phyloP scores from a whole-genome alignment of 2,113 vertebrate species.

The Coracopsis vasa region DNA sequence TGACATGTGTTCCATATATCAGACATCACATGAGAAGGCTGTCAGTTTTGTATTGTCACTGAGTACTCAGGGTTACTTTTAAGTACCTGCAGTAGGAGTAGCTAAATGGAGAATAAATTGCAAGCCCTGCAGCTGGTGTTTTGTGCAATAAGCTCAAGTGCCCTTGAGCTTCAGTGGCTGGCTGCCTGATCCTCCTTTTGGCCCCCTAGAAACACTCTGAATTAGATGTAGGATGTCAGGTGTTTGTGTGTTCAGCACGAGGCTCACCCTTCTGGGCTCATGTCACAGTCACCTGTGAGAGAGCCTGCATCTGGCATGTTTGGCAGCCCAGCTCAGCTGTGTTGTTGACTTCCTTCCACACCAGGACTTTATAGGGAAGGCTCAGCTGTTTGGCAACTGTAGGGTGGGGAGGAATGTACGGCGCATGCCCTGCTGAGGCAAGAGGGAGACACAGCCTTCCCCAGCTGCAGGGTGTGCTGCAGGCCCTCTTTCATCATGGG shows the following conservation, averaged over 20 bases:
- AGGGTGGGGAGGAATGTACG: accelerated
- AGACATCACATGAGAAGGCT: not conserved
- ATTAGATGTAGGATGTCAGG: not conserved
- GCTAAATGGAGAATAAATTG: not conserved
- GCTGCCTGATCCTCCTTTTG: not conserved
- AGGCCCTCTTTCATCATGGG: not conserved
- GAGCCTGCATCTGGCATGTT: not conserved
- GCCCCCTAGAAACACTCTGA: not conserved
- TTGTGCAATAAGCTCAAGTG: not conserved
- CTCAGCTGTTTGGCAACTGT: not conserved
- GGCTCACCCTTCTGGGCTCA: not conserved
- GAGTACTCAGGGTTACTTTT: not conserved
- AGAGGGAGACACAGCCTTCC: not conserved
- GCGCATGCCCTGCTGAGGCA: accelerated
- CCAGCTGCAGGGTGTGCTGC: accelerated
- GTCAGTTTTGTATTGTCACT: not conserved
- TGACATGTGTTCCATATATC: not conserved
- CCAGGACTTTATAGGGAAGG: not conserved
- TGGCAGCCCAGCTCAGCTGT: not conserved
- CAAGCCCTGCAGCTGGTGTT: not conserved
- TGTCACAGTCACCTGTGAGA: not conserved
- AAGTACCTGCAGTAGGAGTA: not conserved
- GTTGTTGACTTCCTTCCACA: not conserved
- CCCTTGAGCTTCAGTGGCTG: not conserved
- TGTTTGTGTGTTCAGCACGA: accelerated